Conservation (phyloP, 37 sponge, comb jelly and placozoan genomes). For the Bolinopsis microptera region DNA sequence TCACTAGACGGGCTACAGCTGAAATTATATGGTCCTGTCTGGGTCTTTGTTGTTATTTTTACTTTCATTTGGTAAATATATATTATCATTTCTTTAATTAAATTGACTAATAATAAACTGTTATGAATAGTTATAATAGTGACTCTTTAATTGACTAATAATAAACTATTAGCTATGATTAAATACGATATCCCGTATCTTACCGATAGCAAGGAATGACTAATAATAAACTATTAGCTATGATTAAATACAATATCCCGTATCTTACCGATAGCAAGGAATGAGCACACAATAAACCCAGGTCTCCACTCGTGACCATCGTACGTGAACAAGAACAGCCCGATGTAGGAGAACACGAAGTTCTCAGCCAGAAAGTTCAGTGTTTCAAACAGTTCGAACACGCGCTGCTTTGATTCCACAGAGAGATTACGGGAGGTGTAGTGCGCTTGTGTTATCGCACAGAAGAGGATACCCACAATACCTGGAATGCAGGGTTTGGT, state of each 20-base stretch:
- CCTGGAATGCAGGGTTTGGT: constrained; percentile 68
- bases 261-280: constrained; percentile 71
- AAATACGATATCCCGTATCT: too few species aligned
- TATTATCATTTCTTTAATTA: too few species aligned
- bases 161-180: too few species aligned
- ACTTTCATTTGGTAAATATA: too few species aligned
- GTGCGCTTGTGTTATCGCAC: constrained; percentile 94
- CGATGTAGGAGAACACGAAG: constrained; percentile 97
- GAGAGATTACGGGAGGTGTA: constrained; percentile 95
- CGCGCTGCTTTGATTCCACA: constrained; percentile 72
- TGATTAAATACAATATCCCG: too few species aligned
- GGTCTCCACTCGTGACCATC: constrained; percentile 83
- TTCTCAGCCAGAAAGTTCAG: constrained; percentile 95
- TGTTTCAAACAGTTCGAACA: constrained; percentile 82
- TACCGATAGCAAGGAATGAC: constrained; percentile 71
- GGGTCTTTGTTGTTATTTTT: too few species aligned
- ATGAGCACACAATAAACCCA: constrained; percentile 90
- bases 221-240: background rate
- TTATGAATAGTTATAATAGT: constrained; percentile 74
- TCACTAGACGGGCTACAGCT: constrained; percentile 78
- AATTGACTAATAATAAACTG: background rate
- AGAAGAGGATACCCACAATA: constrained; percentile 95
- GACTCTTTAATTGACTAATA: background rate
- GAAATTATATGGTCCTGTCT: too few species aligned
- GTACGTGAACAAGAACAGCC: constrained; percentile 88